Conservation (phyloP, 2,797 vertebrate genomes). For the Microchirus variegatus region DNA sequence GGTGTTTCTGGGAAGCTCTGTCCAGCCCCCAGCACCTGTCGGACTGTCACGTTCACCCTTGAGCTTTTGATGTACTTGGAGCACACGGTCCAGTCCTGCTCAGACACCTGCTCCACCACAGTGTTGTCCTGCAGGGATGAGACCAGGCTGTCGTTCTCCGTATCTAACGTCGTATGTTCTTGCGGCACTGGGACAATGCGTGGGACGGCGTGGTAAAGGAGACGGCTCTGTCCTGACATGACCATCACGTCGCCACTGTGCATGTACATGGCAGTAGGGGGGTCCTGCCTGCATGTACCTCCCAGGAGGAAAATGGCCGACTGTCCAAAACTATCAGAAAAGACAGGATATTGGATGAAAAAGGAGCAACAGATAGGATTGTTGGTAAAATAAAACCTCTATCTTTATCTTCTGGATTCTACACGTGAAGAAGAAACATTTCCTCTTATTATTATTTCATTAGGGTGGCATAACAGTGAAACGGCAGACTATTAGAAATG, state of each 20-base stretch:
- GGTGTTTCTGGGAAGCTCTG: constrained; percentile 79
- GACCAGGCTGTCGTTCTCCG: constrained; percentile 1
- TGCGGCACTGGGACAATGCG: constrained; percentile 81
- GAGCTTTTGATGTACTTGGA: constrained; percentile 86
- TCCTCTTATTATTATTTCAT: too few species aligned
- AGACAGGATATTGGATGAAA: not conserved
- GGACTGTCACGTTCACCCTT: constrained; percentile 92
- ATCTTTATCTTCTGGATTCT: too few species aligned
- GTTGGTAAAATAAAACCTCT: too few species aligned
- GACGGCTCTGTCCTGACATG: constrained; percentile 93
- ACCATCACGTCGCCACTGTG: constrained; percentile 97
- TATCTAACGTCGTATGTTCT: constrained; percentile 66
- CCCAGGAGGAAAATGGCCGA: constrained; percentile 94
- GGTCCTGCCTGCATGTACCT: constrained; percentile 85
- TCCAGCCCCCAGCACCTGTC: constrained; percentile 88
- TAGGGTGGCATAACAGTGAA: too few species aligned
- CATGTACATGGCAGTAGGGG: constrained; percentile 91
- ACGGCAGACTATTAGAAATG: too few species aligned
- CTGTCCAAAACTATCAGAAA: constrained; percentile 88
- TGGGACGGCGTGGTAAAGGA: constrained; percentile 94
- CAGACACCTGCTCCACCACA: constrained; percentile 64
- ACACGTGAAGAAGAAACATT: too few species aligned
- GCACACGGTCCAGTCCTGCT: constrained; percentile 90
- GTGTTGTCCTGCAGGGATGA: constrained; percentile 17
- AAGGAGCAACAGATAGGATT: too few species aligned